Percentiles rank a stretch among this genome's conserved stretches.
Conservation (phyloP, 2,888 invertebrate genomes). For the Nomada goodeniana region DNA sequence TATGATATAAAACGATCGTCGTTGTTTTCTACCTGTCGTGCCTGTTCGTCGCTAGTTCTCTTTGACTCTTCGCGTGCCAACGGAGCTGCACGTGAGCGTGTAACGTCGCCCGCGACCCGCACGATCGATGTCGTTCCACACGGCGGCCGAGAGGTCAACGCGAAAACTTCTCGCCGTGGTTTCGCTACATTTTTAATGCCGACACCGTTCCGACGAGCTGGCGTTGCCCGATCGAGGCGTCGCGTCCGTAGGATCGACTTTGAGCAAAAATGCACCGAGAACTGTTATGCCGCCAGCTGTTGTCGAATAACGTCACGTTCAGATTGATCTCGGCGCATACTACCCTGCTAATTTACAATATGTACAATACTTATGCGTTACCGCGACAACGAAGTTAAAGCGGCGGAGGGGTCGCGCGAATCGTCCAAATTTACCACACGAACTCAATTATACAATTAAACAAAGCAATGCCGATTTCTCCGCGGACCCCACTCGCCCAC, state of each 20-base stretch:
- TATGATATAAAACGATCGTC: slow-evolving; percentile 66
- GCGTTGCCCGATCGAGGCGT: slow-evolving; percentile 8
- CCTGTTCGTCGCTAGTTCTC: slow-evolving; percentile 49
- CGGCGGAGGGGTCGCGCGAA: neutral
- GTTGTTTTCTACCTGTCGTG: slow-evolving; percentile 49
- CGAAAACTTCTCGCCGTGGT: slow-evolving; percentile 22
- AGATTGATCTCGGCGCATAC: neutral
- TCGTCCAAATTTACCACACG: neutral
- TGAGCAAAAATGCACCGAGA: slow-evolving; percentile 23
- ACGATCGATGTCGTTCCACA: slow-evolving; percentile 56
- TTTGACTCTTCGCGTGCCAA: slow-evolving; percentile 40
- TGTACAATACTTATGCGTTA: too few species aligned
- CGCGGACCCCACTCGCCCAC: neutral
- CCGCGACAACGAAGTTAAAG: neutral
- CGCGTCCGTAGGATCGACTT: slow-evolving; percentile 1
- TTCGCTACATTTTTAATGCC: slow-evolving; percentile 22
- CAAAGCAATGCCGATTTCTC: neutral
- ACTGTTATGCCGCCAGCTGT: neutral
- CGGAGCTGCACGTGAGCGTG: slow-evolving; percentile 26
- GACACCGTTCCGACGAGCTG: neutral
- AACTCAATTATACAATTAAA: neutral
- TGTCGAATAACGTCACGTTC: neutral
- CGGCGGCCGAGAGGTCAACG: slow-evolving; percentile 29
- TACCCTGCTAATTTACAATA: too few species aligned
- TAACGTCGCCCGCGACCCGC: slow-evolving; percentile 28